Evolutionary conservation across 2,797 vertebrate genomes (phyloP), one percentile per base, ranked within the genome.

Genomic region (Euthynnus affinis): DNA sequence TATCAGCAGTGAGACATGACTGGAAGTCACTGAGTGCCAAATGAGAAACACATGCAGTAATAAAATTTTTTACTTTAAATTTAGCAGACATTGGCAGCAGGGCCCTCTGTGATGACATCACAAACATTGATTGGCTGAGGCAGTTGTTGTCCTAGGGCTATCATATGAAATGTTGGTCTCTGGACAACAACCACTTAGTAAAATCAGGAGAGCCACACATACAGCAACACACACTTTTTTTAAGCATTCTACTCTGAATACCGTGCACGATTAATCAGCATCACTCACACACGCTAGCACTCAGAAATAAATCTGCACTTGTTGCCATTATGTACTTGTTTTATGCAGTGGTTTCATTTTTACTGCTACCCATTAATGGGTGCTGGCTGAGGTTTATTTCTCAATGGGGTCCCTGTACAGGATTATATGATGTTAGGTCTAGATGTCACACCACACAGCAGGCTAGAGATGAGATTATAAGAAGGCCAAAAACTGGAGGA

Each of bases 401-500:
- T 88, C 84, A 52, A 70, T 81, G 51, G 67, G 67, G 66, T 76
- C 71, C 29, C 42, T 51, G 79, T 66, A 67, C 66, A 87, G 73
- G 80, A 92, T 93, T 89, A 90, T 90, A 82, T 73, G 78, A 88
- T 87, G 78, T 88, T 73, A 68, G 77, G 87, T 89, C 74, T 80
- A 64, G 75, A 80, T 87, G 86, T 87, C 79, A 52, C 60, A 61
- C 44, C 42, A 56, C 69, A 17, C 83, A 86, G 80, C 83, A 81
- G 76, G 63, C 53, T 84, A 62, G 53, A 80, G 83, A 92, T 84
- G 62, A 90, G 74, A 90, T 84, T 75, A 88, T 63, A 70, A 85
- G 73, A 77, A 74, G 79, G 65, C 66, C 29, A 83, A 72, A 84
- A 76, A 76, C 68, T 76, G 49, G 40, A 81, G 55, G 40, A 72